phyloP scores from a whole-genome alignment of 2,113 vertebrate species.

The Felis chaus region DNA sequence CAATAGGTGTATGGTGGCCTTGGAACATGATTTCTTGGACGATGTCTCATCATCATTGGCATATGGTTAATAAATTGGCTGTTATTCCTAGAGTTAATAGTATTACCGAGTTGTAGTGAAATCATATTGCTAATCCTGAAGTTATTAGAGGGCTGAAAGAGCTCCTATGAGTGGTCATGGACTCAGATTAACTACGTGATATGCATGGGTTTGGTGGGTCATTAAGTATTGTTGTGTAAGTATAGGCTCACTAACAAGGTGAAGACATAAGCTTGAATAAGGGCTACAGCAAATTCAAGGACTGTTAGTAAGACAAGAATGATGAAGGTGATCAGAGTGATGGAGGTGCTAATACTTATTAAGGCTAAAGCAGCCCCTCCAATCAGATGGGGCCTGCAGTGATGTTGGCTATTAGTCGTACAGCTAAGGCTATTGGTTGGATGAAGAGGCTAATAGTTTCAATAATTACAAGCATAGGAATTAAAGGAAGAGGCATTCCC shows the following conservation, averaged over 20 bases:
- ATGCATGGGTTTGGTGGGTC: background rate
- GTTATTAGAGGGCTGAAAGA: background rate
- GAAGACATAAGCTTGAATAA: background rate
- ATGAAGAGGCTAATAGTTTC: background rate
- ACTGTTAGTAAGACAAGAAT: background rate
- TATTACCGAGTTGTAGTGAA: background rate
- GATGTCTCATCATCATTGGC: no score
- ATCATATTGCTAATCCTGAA: background rate
- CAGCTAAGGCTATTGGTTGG: rapidly evolving
- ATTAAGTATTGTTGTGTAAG: background rate
- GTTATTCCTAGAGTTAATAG: no score
- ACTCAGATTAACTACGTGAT: background rate
- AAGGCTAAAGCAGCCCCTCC: rapidly evolving
- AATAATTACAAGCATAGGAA: background rate
- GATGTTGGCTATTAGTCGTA: background rate
- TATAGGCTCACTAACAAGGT: constrained; percentile 43
- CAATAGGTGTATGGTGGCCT: no score
- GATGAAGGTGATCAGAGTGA: background rate
- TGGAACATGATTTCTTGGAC: no score
- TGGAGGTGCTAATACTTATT: rapidly evolving
- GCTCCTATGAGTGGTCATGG: background rate
- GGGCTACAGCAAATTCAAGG: background rate
- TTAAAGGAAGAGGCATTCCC: background rate
- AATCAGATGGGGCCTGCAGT: background rate
- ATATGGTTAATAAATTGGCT: no score